Evolutionary conservation across 2,113 vertebrate species (phyloP).

Genomic region (Aviceda subcristata): DNA sequence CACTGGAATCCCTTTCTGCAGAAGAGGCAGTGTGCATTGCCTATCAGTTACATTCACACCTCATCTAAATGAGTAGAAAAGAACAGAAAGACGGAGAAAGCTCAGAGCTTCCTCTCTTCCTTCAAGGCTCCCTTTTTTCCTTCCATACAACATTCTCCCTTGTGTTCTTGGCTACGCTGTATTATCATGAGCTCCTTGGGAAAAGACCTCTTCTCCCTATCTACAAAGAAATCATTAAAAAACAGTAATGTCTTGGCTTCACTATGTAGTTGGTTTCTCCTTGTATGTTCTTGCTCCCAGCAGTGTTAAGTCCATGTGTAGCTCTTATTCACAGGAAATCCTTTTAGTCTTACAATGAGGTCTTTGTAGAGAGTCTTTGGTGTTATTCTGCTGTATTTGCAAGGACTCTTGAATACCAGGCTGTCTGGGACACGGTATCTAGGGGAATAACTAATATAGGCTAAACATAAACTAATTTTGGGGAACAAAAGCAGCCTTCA

Average conservation of each 20-base stretch:
- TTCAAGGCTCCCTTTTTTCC: conserved; percentile 5
- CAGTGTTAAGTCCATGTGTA: conserved; percentile 60
- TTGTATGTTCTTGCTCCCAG: conserved; percentile 63
- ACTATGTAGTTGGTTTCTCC: conserved; percentile 44
- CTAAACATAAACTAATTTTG: conserved; percentile 59
- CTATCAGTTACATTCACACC: neutral
- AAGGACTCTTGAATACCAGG: conserved; percentile 32
- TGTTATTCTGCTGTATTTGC: conserved; percentile 59
- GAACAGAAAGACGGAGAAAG: neutral
- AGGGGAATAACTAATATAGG: conserved; percentile 52
- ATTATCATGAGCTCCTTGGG: conserved; percentile 52
- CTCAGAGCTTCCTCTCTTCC: conserved; percentile 21
- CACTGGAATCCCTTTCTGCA: neutral
- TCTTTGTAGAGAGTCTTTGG: conserved; percentile 55
- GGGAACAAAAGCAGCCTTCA: conserved; percentile 56
- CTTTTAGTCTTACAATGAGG: conserved; percentile 60
- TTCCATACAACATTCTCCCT: conserved; percentile 4
- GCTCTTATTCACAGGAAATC: conserved; percentile 59
- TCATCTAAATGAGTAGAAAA: conserved; percentile 4
- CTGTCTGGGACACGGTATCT: conserved; percentile 34
- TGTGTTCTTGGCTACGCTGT: neutral
- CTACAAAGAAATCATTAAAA: conserved; percentile 56
- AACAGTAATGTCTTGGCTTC: conserved; percentile 10
- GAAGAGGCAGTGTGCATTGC: neutral
- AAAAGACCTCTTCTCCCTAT: conserved; percentile 46